A percentile compares a stretch with the other conserved stretches of the same genome.
These are phyloP conservation scores for Falco rusticolus DNA, from an alignment of 2,797 vertebrate species.

Conservation along the genomic window DNA sequence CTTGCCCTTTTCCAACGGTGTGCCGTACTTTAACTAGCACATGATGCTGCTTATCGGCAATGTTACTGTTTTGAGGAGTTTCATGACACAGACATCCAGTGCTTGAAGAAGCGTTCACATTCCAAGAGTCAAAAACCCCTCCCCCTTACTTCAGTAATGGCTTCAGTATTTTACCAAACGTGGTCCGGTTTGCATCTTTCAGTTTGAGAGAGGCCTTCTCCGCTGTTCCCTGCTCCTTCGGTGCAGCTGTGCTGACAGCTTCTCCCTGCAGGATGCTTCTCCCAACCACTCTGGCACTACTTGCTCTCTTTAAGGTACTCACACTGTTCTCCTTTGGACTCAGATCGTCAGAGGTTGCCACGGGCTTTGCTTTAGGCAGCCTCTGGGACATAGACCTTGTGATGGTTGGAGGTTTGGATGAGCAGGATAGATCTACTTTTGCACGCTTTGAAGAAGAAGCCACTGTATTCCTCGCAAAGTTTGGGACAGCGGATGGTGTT, in stretches of 20 bases:
- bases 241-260: conserved; percentile 53
- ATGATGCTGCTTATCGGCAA: background rate
- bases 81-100: conserved; percentile 17
- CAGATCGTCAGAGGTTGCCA: conserved; percentile 42
- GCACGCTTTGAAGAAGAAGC: conserved; percentile 87
- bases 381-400: conserved; percentile 80
- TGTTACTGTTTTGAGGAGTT: background rate
- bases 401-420: conserved; percentile 75
- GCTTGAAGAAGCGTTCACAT: conserved; percentile 47
- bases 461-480: conserved; percentile 92
- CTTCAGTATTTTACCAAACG: conserved; percentile 80
- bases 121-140: background rate
- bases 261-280: conserved; percentile 74
- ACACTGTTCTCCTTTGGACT: conserved; percentile 71
- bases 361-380: conserved; percentile 74
- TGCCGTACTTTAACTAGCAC: background rate
- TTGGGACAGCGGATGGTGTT: conserved; percentile 76
- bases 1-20: background rate
- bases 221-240: conserved; percentile 78
- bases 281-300: conserved; percentile 81
- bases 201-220: conserved; percentile 81
- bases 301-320: conserved; percentile 80
- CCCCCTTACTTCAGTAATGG: conserved; percentile 85
- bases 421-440: conserved; percentile 82
- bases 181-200: conserved; percentile 75